Evolutionary conservation across 2,797 vertebrate species (phyloP).

Genomic region (Melanotaenia parkinsoni): DNA sequence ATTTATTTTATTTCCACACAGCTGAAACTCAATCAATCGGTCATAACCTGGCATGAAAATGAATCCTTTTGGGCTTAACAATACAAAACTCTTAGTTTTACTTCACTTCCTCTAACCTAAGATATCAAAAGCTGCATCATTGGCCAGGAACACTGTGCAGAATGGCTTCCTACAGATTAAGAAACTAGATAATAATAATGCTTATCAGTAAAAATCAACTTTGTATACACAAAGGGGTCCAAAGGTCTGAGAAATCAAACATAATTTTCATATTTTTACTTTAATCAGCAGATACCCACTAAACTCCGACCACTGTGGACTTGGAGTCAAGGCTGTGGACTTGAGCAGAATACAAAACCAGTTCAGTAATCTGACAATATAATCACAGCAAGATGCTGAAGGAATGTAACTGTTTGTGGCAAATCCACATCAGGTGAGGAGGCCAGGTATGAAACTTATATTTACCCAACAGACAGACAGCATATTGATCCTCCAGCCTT

Average conservation of each 20-base stretch:
- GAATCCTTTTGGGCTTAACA: too few species aligned
- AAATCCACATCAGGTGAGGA: background rate
- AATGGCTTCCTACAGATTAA: too few species aligned
- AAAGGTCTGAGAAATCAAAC: background rate
- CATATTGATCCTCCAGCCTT: constrained; percentile 4
- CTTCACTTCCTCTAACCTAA: too few species aligned
- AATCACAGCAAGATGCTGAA: background rate
- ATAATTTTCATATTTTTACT: too few species aligned
- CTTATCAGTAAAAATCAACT: too few species aligned
- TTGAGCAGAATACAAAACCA: background rate
- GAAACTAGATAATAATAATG: background rate
- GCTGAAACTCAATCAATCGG: background rate
- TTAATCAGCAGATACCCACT: background rate
- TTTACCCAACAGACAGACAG: background rate
- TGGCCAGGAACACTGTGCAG: background rate
- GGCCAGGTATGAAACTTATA: constrained; percentile 9
- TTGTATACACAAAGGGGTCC: too few species aligned
- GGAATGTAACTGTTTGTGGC: background rate
- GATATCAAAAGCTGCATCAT: too few species aligned
- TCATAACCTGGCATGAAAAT: background rate
- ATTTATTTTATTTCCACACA: too few species aligned
- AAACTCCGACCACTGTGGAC: too few species aligned
- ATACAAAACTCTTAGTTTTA: background rate
- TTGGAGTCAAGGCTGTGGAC: too few species aligned
- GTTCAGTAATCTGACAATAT: background rate